Percentiles rank a stretch among this genome's conserved stretches.
phyloP scores from a whole-genome alignment of 2,888 invertebrate species.

The Agrypnus murinus region DNA sequence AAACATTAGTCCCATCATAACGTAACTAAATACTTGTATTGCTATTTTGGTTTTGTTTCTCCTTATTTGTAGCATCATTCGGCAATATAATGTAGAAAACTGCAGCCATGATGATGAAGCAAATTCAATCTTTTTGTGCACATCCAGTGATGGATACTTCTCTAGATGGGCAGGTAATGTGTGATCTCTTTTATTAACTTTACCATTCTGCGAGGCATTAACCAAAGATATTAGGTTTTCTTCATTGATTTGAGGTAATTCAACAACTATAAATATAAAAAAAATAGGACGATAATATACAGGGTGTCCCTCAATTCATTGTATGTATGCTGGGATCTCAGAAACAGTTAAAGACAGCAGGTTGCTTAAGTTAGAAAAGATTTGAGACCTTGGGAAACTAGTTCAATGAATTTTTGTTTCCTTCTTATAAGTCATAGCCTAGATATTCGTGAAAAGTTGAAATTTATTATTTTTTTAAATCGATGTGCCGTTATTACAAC shows the following conservation, averaged over 20 bases:
- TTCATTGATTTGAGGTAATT: conserved; percentile 66
- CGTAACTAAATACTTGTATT: conserved; percentile 76
- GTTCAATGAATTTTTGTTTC: too few species aligned
- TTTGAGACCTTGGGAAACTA: too few species aligned
- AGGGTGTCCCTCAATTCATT: too few species aligned
- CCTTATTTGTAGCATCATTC: conserved; percentile 75
- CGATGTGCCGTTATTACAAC: too few species aligned
- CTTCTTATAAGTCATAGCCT: too few species aligned
- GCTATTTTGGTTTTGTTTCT: conserved; percentile 73
- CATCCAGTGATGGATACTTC: too few species aligned
- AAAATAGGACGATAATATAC: too few species aligned
- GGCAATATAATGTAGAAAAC: conserved; percentile 72
- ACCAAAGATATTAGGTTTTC: conserved; percentile 64
- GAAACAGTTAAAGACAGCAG: too few species aligned
- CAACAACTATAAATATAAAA: conserved; percentile 69
- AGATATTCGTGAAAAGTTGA: too few species aligned
- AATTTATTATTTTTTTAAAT: too few species aligned
- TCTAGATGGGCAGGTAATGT: not conserved
- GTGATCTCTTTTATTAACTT: conserved; percentile 60
- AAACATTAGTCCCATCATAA: conserved; percentile 72
- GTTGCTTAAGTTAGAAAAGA: too few species aligned
- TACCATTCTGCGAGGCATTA: conserved; percentile 69
- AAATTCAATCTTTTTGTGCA: conserved; percentile 64
- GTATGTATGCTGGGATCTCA: too few species aligned
- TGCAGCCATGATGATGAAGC: conserved; percentile 75